phyloP scores from a whole-genome alignment of 2,888 invertebrate species.

The Zootermopsis nevadensis region DNA sequence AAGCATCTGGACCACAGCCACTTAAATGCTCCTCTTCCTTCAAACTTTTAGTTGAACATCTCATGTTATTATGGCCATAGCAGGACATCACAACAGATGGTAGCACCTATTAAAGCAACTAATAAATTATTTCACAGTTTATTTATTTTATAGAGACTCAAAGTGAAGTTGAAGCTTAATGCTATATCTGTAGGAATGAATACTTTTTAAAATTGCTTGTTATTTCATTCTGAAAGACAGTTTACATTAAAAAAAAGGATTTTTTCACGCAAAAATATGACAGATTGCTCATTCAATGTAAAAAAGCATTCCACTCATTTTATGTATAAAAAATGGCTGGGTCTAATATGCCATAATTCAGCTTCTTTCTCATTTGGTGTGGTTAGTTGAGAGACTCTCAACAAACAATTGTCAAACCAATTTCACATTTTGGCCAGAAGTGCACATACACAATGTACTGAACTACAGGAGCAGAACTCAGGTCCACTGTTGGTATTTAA shows the following conservation, averaged over 20 bases:
- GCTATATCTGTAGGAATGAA: slow-evolving; percentile 16
- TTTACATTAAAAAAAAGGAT: slow-evolving; percentile 45
- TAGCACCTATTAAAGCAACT: slow-evolving; percentile 51
- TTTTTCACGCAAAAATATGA: slow-evolving; percentile 50
- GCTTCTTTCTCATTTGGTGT: slow-evolving; percentile 34
- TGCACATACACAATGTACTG: slow-evolving; percentile 31
- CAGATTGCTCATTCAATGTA: slow-evolving; percentile 51
- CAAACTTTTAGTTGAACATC: slow-evolving; percentile 39
- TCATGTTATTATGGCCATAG: slow-evolving; percentile 45
- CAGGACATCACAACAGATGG: slow-evolving; percentile 51
- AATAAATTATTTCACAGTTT: slow-evolving; percentile 44
- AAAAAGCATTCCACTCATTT: slow-evolving; percentile 45
- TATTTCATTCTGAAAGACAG: slow-evolving; percentile 53
- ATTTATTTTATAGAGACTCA: slow-evolving; percentile 42
- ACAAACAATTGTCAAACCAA: slow-evolving; percentile 32
- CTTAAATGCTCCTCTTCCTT: slow-evolving; percentile 37
- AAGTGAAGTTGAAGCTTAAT: slow-evolving; percentile 21
- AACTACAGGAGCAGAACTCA: slow-evolving; percentile 42
- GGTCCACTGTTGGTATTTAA: slow-evolving; percentile 46
- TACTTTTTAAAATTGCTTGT: slow-evolving; percentile 44
- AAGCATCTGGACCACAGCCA: slow-evolving; percentile 43
- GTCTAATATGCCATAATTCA: slow-evolving; percentile 30
- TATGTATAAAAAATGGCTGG: slow-evolving; percentile 44
- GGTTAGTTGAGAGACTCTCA: slow-evolving; percentile 30
- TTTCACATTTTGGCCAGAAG: slow-evolving; percentile 39